Evolutionary conservation across 2,888 invertebrate species (phyloP), one percentile per base, ranked within the genome.

Genomic region (Ceraclea dissimilis): DNA sequence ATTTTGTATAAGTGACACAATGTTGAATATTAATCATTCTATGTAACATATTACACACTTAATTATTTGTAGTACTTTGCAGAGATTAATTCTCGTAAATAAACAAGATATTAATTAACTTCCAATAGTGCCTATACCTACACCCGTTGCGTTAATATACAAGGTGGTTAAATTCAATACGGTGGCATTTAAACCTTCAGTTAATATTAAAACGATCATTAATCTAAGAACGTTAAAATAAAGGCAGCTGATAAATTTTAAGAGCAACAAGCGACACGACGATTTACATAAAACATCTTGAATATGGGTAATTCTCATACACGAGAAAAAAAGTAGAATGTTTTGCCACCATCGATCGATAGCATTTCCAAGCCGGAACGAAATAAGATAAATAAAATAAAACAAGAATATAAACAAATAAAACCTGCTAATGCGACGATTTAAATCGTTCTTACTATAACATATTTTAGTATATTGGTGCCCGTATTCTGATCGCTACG

Each of bases 381-480:
- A 31, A 5, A 20, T 26, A 54, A 57, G 54, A 56, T 20, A 55
- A 46, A 39, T 47, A 55, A 49, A 55, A 52, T 49, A 50, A 52
- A 52, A 56, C 52, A 50, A 59, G 52, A 33, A 52, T 34, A 46
- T 20, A 17, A 26, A 52, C 46, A 44, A 46, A 44, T 52, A 59
- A 59, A 49, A 21, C 19, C 49, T 22, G 46, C 39, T 56, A 56
- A 26, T 22, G 34, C 50, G 33, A 52, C 50, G 54, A 31, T 51
- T 52, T 49, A 49, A 58, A 44, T 31, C 58, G 58, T 52, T 52
- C 52, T 51, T 51, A n/a, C n/a, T n/a, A n/a, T n/a, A n/a, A n/a
- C n/a, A n/a, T n/a, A n/a, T n/a, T n/a, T n/a, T n/a, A n/a, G n/a
- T n/a, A n/a, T n/a, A n/a, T n/a, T n/a, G n/a, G n/a, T n/a, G n/a